A percentile compares a stretch with the other conserved stretches of the same genome.
phyloP scores from a whole-genome alignment of 2,888 invertebrate genomes.

The Nomada goodeniana region DNA sequence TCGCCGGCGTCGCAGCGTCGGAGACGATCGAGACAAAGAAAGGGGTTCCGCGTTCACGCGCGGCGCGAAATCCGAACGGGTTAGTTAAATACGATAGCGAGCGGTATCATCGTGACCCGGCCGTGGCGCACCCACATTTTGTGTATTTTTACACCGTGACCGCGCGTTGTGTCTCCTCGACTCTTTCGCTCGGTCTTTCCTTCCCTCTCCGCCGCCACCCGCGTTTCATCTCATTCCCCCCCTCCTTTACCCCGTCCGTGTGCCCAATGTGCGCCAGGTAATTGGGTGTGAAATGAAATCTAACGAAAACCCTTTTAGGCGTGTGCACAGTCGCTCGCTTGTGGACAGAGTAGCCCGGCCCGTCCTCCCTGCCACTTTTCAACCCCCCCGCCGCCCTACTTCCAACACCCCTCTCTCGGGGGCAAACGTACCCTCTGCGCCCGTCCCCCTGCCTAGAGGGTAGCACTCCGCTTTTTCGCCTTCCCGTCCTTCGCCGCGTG shows the following conservation, averaged over 20 bases:
- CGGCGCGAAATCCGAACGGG: slow-evolving; percentile 24
- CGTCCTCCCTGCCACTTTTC: slow-evolving; percentile 44
- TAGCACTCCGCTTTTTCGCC: slow-evolving; percentile 55
- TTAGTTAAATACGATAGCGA: slow-evolving; percentile 39
- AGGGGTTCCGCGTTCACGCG: not conserved
- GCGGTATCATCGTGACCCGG: slow-evolving; percentile 23
- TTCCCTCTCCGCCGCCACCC: slow-evolving; percentile 12
- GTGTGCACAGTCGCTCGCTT: slow-evolving; percentile 81
- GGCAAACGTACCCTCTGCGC: slow-evolving; percentile 7
- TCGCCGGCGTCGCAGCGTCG: not conserved
- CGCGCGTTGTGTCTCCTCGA: slow-evolving; percentile 35
- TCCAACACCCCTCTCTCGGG: slow-evolving; percentile 17
- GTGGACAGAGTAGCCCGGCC: slow-evolving; percentile 73
- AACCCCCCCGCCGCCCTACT: slow-evolving; percentile 19
- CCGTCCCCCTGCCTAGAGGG: slow-evolving; percentile 34
- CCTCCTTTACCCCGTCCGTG: slow-evolving; percentile 29
- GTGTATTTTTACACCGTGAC: slow-evolving; percentile 66
- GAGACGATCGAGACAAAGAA: not conserved
- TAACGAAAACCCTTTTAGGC: slow-evolving; percentile 84
- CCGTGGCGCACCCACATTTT: slow-evolving; percentile 51
- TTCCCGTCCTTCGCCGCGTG: slow-evolving; percentile 46
- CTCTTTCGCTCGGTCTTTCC: slow-evolving; percentile 29
- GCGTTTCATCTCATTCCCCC: slow-evolving; percentile 3
- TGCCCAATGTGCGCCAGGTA: slow-evolving; percentile 78
- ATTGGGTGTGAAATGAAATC: slow-evolving; percentile 84